Evolutionary conservation across 2,113 vertebrate genomes (phyloP).

Genomic region (Coturnix japonica): DNA sequence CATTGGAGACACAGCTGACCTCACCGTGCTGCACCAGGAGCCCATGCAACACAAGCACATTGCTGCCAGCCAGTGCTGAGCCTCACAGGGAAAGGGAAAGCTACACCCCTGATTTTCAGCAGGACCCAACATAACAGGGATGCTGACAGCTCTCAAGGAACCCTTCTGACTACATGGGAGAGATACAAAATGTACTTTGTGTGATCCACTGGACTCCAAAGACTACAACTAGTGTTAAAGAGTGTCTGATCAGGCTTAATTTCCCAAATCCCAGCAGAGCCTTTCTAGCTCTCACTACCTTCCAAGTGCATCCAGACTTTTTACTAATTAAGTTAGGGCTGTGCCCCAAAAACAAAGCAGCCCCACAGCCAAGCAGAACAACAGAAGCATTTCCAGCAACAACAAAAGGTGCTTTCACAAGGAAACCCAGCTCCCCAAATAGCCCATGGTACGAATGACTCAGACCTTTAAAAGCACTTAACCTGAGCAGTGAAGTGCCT

Average conservation of each 20-base stretch:
- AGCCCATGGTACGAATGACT: background rate
- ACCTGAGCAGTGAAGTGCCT: background rate
- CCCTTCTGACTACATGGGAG: background rate
- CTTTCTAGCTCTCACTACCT: background rate
- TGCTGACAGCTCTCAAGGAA: background rate
- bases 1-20: background rate
- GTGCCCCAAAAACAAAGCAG: background rate
- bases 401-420: background rate
- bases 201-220: background rate
- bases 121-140: background rate
- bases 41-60: accelerated
- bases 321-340: background rate
- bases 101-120: background rate
- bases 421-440: background rate
- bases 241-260: background rate
- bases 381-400: accelerated
- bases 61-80: background rate
- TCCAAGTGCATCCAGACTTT: background rate
- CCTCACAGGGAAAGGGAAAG: accelerated
- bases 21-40: background rate
- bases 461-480: conserved; percentile 20
- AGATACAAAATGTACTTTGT: background rate
- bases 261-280: background rate
- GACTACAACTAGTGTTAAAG: background rate
- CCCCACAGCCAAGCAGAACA: accelerated